Conservation (phyloP, 2,113 vertebrate species). For the Myanophis thanlyinensis region DNA sequence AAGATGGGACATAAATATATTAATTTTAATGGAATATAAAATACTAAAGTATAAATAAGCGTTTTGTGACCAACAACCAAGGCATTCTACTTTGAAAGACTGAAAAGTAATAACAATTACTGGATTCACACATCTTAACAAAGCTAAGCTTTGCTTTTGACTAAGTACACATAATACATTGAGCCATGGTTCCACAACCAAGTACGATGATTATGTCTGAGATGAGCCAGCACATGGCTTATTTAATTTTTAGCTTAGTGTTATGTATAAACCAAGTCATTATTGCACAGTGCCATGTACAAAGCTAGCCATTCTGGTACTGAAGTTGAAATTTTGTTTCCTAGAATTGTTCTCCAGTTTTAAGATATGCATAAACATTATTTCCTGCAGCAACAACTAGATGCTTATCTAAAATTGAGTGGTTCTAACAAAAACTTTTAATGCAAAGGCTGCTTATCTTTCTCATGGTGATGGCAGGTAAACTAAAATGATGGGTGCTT, state of each 20-base stretch:
- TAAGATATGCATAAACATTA: neutral
- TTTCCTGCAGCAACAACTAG: neutral
- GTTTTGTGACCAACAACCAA: neutral
- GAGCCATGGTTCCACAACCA: neutral
- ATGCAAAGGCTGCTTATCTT: constrained; percentile 24
- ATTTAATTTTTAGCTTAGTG: neutral
- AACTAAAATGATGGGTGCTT: constrained; percentile 45
- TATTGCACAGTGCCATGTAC: neutral
- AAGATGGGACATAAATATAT: neutral
- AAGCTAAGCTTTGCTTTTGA: neutral
- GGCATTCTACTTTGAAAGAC: neutral
- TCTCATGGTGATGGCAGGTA: constrained; percentile 39
- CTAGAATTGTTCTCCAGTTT: neutral
- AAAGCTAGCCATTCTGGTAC: neutral
- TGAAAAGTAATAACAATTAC: constrained; percentile 1
- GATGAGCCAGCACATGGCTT: neutral
- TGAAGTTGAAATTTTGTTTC: neutral
- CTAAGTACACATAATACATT: neutral
- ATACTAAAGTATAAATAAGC: neutral
- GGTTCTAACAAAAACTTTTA: neutral
- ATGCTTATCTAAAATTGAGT: neutral
- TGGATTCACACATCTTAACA: neutral
- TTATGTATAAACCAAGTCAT: neutral
- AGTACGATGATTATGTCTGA: neutral
- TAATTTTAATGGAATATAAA: neutral